A percentile compares a stretch with the other conserved stretches of the same genome.
These are phyloP conservation scores for Encarsia formosa DNA, from an alignment of 2,888 invertebrate species.

Conservation along the genomic window DNA sequence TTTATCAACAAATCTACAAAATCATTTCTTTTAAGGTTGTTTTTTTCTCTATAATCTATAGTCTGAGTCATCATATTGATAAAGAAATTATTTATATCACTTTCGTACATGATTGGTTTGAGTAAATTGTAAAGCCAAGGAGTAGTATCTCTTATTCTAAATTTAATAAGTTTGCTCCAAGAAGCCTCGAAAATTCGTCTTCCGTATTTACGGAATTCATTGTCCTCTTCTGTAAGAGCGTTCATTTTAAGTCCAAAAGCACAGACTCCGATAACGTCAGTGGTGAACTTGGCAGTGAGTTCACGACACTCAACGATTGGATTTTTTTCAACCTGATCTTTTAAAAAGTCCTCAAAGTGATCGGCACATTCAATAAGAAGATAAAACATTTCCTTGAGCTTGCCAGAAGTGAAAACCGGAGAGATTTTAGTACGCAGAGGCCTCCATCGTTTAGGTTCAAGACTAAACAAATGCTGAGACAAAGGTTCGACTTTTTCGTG, in stretches of 20 bases:
- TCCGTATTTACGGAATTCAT: conserved; percentile 45
- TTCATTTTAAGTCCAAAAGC: conserved; percentile 50
- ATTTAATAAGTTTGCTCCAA: conserved; percentile 10
- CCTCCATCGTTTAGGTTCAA: conserved; percentile 54
- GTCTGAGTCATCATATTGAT: conserved; percentile 39
- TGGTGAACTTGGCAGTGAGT: conserved; percentile 46
- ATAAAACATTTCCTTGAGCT: conserved; percentile 54
- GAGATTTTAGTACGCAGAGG: conserved; percentile 52
- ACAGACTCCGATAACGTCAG: conserved; percentile 50
- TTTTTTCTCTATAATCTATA: conserved; percentile 45
- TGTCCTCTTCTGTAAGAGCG: conserved; percentile 39
- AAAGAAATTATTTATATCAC: conserved; percentile 40
- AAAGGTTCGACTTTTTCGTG: conserved; percentile 51
- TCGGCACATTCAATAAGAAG: conserved; percentile 51
- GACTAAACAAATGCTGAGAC: conserved; percentile 48
- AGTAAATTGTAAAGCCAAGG: conserved; percentile 33
- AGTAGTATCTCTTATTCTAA: conserved; percentile 12
- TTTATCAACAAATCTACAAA: conserved; percentile 50
- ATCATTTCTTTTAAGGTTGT: conserved; percentile 49
- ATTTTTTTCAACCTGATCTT: conserved; percentile 29
- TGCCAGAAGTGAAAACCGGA: conserved; percentile 53
- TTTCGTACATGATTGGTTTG: conserved; percentile 28
- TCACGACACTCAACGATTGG: conserved; percentile 36
- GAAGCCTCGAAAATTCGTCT: conserved; percentile 33
- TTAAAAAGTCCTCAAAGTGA: conserved; percentile 49